Percentiles rank a stretch among this genome's conserved stretches.
These are phyloP conservation scores for Ptilodon capucinus DNA, from an alignment of 2,888 invertebrate species.

Conservation along the genomic window DNA sequence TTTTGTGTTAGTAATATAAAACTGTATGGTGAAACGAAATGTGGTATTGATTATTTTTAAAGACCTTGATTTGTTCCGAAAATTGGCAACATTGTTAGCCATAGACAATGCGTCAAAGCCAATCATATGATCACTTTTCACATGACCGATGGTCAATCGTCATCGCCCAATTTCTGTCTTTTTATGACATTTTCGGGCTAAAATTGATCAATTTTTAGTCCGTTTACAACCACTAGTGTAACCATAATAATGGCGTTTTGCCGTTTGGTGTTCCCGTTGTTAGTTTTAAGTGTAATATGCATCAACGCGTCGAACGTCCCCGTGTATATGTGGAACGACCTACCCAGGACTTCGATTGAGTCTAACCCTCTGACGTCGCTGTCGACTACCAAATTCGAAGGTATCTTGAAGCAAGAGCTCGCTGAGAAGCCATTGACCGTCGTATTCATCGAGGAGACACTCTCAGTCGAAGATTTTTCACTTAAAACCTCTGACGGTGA, in stretches of 20 bases:
- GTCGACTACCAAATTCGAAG: constrained; percentile 55
- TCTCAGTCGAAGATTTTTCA: constrained; percentile 84
- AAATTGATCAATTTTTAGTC: constrained; percentile 57
- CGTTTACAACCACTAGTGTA: constrained; percentile 62
- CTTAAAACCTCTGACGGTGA: constrained; percentile 66
- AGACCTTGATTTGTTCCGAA: not conserved
- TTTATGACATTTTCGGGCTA: constrained; percentile 63
- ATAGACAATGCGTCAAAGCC: constrained; percentile 64
- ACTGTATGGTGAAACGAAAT: not conserved
- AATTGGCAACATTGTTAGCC: constrained; percentile 37
- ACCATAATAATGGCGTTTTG: constrained; percentile 70
- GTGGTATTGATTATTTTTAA: not conserved
- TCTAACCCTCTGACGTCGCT: constrained; percentile 59
- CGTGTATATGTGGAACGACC: constrained; percentile 82
- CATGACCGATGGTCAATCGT: constrained; percentile 74
- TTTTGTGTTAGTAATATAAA: not conserved
- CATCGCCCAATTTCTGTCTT: constrained; percentile 64
- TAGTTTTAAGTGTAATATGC: constrained; percentile 66
- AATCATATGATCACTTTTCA: constrained; percentile 81
- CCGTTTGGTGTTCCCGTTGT: constrained; percentile 66
- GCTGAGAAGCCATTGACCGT: constrained; percentile 64
- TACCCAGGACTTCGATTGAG: constrained; percentile 42
- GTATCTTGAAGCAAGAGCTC: constrained; percentile 58
- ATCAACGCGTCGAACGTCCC: constrained; percentile 75
- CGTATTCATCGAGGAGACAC: constrained; percentile 77